Percentiles rank a stretch among this genome's conserved stretches.
Evolutionary conservation across 2,888 invertebrate genomes (phyloP).

Genomic region (Mimachlamys varia): DNA sequence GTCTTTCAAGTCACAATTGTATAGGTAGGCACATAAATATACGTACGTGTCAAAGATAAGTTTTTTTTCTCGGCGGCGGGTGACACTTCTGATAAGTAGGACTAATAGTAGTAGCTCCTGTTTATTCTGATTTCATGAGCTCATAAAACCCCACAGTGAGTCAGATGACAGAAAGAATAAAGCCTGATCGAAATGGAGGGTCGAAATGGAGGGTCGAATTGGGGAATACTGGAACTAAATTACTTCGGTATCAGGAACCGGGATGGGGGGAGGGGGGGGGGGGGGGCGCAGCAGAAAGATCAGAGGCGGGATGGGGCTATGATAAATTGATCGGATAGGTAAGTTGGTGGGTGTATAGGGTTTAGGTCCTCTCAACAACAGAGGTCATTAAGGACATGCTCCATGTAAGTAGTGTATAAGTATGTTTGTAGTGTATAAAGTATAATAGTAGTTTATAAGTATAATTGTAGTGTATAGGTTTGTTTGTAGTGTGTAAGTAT

Average conservation of each 20-base stretch:
- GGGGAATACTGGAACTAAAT: too few species aligned
- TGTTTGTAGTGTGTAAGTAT: too few species aligned
- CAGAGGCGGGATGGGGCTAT: neutral
- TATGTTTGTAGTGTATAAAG: too few species aligned
- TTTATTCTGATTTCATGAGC: neutral
- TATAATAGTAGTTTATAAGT: too few species aligned
- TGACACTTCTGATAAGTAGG: neutral
- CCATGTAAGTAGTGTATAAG: too few species aligned
- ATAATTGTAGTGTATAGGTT: too few species aligned
- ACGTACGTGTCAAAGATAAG: conserved; percentile 1
- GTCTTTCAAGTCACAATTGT: neutral
- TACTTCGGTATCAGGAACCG: neutral
- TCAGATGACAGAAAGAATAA: neutral
- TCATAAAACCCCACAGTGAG: neutral
- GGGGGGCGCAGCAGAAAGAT: too few species aligned
- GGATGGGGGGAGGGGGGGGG: neutral
- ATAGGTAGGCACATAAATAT: neutral
- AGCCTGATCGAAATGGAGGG: neutral
- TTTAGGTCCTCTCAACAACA: too few species aligned
- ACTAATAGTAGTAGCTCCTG: neutral
- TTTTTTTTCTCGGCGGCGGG: neutral
- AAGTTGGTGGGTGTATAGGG: too few species aligned
- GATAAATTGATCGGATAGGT: too few species aligned
- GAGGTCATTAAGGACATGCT: too few species aligned
- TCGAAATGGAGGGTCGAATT: neutral